Percentiles rank a stretch among this genome's conserved stretches.
phyloP scores from a whole-genome alignment of 2,888 invertebrate genomes.

The Scaptodrosophila latifasciaeformis region DNA sequence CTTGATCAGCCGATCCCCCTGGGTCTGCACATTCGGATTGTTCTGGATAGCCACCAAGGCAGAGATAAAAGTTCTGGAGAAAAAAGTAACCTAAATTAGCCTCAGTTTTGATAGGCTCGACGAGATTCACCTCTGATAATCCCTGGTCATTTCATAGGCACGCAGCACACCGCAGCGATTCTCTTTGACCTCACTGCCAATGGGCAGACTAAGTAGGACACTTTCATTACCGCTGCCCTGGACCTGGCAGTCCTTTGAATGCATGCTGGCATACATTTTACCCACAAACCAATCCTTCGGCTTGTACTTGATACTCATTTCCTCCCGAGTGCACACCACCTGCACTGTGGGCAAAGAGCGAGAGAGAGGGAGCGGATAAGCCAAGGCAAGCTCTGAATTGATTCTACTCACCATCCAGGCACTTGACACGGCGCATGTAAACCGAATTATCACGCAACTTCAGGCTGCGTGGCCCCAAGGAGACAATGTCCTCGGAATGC shows the following conservation, averaged over 20 bases:
- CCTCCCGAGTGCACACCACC: constrained; percentile 84
- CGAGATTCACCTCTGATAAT: constrained; percentile 61
- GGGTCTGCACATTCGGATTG: constrained; percentile 88
- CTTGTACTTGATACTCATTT: constrained; percentile 81
- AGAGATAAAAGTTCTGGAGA: constrained; percentile 82
- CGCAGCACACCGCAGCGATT: constrained; percentile 73
- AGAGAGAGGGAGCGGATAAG: not conserved
- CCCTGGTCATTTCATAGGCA: constrained; percentile 72
- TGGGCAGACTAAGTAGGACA: constrained; percentile 64
- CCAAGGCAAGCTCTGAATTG: not conserved
- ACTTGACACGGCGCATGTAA: constrained; percentile 88
- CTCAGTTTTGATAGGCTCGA: not conserved
- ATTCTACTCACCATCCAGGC: constrained; percentile 84
- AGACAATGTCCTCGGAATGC: constrained; percentile 88
- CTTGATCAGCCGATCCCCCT: constrained; percentile 87
- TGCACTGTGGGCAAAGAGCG: constrained; percentile 78
- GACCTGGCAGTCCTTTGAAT: constrained; percentile 83
- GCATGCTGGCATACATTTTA: constrained; percentile 87
- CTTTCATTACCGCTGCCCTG: constrained; percentile 76
- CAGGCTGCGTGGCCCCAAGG: constrained; percentile 85
- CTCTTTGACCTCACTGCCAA: constrained; percentile 73
- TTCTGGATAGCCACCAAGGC: constrained; percentile 88
- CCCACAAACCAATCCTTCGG: constrained; percentile 82
- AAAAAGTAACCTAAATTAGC: constrained; percentile 25
- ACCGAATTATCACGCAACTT: constrained; percentile 78